A percentile compares a stretch with the other conserved stretches of the same genome.
These are phyloP conservation scores for Ophion obscuratus DNA, from an alignment of 2,888 invertebrate species.

Conservation along the genomic window DNA sequence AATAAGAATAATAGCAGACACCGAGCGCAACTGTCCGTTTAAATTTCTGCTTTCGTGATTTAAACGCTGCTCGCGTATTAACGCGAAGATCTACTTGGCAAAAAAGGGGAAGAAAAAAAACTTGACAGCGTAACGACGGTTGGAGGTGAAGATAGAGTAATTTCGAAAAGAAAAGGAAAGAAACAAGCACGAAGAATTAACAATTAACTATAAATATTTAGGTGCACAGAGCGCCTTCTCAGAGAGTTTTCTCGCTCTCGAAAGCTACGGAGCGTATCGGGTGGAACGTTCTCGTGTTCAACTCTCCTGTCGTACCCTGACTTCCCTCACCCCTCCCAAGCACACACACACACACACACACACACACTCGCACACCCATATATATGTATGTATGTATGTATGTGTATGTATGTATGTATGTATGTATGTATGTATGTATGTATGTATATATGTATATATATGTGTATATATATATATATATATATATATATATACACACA, in stretches of 20 bases:
- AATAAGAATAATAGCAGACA: background rate
- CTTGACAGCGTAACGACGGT: slow-evolving; percentile 35
- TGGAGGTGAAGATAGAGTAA: background rate
- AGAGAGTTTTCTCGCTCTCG: slow-evolving; percentile 62
- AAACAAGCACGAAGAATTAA: slow-evolving; percentile 14
- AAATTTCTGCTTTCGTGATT: slow-evolving; percentile 49
- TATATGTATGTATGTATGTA: too few relatives aligned
- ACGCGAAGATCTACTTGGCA: background rate
- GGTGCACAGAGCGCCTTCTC: background rate
- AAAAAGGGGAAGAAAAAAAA: background rate
- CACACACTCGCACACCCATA: too few relatives aligned
- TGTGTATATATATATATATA: too few relatives aligned
- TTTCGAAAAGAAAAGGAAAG: background rate
- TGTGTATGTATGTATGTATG: too few relatives aligned
- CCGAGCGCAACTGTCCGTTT: background rate
- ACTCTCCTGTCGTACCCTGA: slow-evolving; percentile 4
- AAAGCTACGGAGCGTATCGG: slow-evolving; percentile 68
- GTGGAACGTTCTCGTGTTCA: slow-evolving; percentile 37
- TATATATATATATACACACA: too few relatives aligned
- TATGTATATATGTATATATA: too few relatives aligned
- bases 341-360: too few relatives aligned
- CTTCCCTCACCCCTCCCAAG: background rate
- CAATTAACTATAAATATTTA: slow-evolving; percentile 42
- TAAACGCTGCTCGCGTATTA: background rate
- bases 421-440: too few relatives aligned